Base-by-base conservation (phyloP, 2,113 vertebrate species). In the Scomber colias region DNA sequence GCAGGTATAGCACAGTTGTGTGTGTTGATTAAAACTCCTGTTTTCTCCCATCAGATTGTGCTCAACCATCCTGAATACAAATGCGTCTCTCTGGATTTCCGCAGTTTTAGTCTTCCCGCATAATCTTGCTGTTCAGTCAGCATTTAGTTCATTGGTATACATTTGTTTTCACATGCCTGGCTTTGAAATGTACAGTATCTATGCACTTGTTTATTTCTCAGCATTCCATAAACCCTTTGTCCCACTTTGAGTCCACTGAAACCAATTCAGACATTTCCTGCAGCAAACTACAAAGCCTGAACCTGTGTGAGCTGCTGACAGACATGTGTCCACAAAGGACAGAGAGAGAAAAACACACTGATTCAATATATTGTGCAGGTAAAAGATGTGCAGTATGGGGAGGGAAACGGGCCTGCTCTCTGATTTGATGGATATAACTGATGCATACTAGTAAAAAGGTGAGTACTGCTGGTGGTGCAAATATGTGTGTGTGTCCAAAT, bases 381-480 rank as follows among this genome's bases (percentile, higher is more conserved):
- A 78, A 63, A 51, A 76, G 66, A 77, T 71, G 69, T 71, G 35
- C 51, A 77, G 62, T 0, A 1, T 40, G 14, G 70, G 49, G 62
- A 73, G 59, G 51, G 78, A 87, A 75, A 78, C 14, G 21, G 77
- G 67, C 50, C 49, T 0, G 44, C 63, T 60, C 55, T 87, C 46
- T 86, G 74, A 90, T 91, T 87, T 90, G 82, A 83, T 55, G 55
- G 82, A 77, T 84, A 46, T 81, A 61, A 81, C 67, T 91, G 86
- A 90, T 45, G 61, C 64, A 89, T 75, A 88, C 63, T 54, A 44
- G 68, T 46, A 75, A 77, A 79, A 81, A 83, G 73, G 84, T 83
- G 75, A 81, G 66, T 17, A 64, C 40, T 79, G 71, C 16, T 73
- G 57, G 13, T 45, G 19, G n/a, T 71, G 64, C 69, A 45, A 54